A percentile compares a stretch with the other conserved stretches of the same genome.
Evolutionary conservation across 2,888 invertebrate species (phyloP).

Genomic region (Habroteleia sp.): DNA sequence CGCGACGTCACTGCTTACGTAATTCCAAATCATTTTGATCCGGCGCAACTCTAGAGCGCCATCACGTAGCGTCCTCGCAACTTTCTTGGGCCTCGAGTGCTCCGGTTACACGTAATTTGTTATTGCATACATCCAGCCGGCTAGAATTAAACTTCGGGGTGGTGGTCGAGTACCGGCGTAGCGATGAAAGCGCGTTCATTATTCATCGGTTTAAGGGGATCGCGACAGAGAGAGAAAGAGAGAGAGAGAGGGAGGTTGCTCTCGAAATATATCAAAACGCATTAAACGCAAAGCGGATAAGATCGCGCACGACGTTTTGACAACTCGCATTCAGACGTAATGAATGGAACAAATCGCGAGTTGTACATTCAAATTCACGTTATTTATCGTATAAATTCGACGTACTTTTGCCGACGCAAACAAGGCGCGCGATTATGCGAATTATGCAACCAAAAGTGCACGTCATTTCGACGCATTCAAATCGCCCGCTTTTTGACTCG

Average conservation of each 20-base stretch:
- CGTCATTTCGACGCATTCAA: constrained; percentile 3
- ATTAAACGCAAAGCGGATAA: constrained; percentile 58
- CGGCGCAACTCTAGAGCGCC: constrained; percentile 42
- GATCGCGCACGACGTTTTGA: constrained; percentile 41
- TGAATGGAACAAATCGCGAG: constrained; percentile 53
- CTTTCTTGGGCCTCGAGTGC: constrained; percentile 53
- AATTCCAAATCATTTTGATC: constrained; percentile 40
- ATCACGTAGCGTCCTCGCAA: constrained; percentile 42
- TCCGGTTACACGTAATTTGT: constrained; percentile 72
- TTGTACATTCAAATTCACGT: constrained; percentile 39
- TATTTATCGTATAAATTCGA: constrained; percentile 36
- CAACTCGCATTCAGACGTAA: constrained; percentile 43
- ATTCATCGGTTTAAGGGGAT: constrained; percentile 67
- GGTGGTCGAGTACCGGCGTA: constrained; percentile 65
- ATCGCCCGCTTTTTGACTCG: background rate
- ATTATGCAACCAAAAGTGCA: constrained; percentile 3
- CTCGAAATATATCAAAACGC: constrained; percentile 54
- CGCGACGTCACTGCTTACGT: constrained; percentile 33
- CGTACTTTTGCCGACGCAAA: constrained; percentile 15
- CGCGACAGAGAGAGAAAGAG: constrained; percentile 12
- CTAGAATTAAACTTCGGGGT: constrained; percentile 65
- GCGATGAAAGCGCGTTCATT: constrained; percentile 69
- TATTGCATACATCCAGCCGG: constrained; percentile 68
- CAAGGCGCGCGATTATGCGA: constrained; percentile 4
- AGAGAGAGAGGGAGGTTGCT: constrained; percentile 14